Percentiles rank a stretch among this genome's conserved stretches.
These are phyloP conservation scores for Nyctereutes procyonoides DNA, from an alignment of 2,113 vertebrate genomes.

Conservation along the genomic window DNA sequence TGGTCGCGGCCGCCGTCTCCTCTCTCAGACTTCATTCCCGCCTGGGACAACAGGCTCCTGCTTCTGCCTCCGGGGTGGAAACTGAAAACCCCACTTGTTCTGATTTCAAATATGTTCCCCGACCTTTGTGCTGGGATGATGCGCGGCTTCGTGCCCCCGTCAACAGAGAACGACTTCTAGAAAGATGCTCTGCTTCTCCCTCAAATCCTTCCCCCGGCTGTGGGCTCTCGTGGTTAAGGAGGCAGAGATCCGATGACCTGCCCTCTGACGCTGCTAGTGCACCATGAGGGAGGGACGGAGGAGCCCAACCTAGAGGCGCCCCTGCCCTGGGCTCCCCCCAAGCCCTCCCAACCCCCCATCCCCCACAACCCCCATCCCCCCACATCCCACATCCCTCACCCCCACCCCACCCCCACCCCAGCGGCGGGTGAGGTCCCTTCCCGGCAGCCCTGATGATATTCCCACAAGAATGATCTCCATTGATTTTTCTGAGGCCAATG, in stretches of 20 bases:
- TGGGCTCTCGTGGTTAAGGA: not conserved
- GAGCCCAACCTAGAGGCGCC: not conserved
- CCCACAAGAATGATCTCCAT: not conserved
- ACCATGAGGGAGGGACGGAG: rapidly evolving
- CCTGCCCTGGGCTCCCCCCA: rapidly evolving
- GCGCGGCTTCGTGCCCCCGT: not conserved
- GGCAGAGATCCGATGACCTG: not conserved
- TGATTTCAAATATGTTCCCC: not conserved
- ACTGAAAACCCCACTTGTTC: rapidly evolving
- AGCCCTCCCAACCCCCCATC: no score
- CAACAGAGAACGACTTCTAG: not conserved
- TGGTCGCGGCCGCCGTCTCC: no score
- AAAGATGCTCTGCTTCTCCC: not conserved
- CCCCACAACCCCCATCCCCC: no score
- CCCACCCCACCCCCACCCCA: not conserved
- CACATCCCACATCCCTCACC: no score
- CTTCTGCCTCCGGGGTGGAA: not conserved
- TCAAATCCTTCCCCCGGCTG: not conserved
- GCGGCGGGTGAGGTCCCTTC: rapidly evolving
- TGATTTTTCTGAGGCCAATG: not conserved
- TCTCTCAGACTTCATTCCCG: no score
- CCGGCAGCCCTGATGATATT: not conserved
- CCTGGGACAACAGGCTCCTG: not conserved
- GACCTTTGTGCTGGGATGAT: not conserved
- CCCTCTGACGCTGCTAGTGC: no score